Conservation (phyloP, 2,888 invertebrate species). For the Cephus nigrinus region DNA sequence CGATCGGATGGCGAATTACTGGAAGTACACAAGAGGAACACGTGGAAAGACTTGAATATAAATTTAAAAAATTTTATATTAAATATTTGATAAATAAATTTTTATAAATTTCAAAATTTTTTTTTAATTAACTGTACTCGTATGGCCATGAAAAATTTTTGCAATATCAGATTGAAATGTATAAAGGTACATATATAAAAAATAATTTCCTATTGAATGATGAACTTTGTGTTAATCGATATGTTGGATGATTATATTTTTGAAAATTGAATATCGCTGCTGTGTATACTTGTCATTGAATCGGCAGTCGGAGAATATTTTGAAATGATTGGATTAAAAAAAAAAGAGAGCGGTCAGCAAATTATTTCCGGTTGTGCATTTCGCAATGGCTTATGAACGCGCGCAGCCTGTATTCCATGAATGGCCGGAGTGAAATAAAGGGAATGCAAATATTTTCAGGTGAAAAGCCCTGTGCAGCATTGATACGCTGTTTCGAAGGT, state of each 20-base stretch:
- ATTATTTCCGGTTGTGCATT: not conserved
- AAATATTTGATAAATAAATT: no score
- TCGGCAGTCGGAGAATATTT: not conserved
- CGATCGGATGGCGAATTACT: not conserved
- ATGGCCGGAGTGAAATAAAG: not conserved
- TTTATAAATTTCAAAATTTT: no score
- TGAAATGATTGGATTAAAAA: not conserved
- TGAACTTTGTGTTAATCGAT: no score
- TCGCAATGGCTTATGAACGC: not conserved
- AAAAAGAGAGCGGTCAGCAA: not conserved
- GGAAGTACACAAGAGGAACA: not conserved
- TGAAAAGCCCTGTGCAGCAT: not conserved
- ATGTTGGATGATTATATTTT: no score
- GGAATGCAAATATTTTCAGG: not conserved
- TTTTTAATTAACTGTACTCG: no score
- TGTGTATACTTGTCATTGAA: not conserved
- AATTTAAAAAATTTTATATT: no score
- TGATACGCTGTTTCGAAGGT: no score
- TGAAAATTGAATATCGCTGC: no score
- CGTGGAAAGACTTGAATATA: not conserved
- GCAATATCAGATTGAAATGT: no score
- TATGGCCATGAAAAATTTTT: no score
- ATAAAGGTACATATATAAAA: no score
- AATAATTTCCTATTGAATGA: no score
- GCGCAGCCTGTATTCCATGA: not conserved